Evolutionary conservation across 2,113 vertebrate genomes (phyloP).

Genomic region (Gnathonemus echidnorhynchus): DNA sequence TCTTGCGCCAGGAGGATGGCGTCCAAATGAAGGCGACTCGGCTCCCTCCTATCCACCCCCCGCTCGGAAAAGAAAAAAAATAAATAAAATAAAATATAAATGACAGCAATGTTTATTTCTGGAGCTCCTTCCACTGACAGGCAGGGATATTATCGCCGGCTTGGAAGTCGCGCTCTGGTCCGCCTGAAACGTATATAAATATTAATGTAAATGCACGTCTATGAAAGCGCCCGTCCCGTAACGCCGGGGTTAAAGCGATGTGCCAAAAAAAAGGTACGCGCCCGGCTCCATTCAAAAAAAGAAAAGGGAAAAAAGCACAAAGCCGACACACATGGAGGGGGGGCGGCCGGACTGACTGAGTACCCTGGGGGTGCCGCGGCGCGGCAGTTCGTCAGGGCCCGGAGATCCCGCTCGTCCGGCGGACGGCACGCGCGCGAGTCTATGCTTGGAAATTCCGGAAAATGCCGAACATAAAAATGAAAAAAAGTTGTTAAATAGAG

Average conservation of each 20-base stretch:
- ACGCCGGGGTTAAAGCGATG: neutral
- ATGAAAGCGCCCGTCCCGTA: neutral
- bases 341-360: neutral
- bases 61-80: slow-evolving; percentile 14
- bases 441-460: neutral
- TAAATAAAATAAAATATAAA: slow-evolving; percentile 15
- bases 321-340: slow-evolving; percentile 37
- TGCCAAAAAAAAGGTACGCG: neutral
- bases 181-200: neutral
- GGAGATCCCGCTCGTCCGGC: neutral
- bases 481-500: neutral
- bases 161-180: neutral
- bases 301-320: slow-evolving; percentile 32
- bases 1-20: slow-evolving; percentile 53
- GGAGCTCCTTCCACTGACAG: neutral
- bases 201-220: neutral
- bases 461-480: neutral
- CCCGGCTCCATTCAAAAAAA: slow-evolving; percentile 42
- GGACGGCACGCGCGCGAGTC: neutral
- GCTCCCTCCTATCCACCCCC: slow-evolving; percentile 45
- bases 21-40: slow-evolving; percentile 54
- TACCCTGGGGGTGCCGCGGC: neutral
- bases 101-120: slow-evolving; percentile 22
- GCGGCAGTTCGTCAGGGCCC: neutral
- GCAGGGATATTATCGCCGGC: neutral